Conservation (phyloP, 2,113 vertebrate genomes). For the Telmatochromis sp. region DNA sequence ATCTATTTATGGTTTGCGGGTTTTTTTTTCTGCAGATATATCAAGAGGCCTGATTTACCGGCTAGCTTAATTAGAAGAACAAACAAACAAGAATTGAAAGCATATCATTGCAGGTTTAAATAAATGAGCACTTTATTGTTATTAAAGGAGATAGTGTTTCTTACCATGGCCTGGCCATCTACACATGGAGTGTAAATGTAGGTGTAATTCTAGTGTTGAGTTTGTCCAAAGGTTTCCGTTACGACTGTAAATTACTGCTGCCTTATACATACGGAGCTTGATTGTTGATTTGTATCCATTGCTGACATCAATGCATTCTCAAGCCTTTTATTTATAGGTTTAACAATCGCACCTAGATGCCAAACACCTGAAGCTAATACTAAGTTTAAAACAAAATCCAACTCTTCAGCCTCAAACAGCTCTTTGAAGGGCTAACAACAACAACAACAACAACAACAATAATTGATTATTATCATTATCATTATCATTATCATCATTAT, state of each 20-base stretch:
- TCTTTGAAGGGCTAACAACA: background rate
- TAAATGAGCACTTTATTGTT: background rate
- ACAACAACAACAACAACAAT: accelerated
- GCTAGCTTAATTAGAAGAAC: background rate
- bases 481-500: background rate
- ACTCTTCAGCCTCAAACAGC: background rate
- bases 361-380: background rate
- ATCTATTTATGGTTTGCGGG: accelerated
- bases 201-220: background rate
- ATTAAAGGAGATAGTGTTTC: background rate
- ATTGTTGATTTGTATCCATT: background rate
- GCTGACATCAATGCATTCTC: background rate
- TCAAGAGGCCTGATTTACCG: accelerated
- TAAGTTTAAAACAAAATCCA: background rate
- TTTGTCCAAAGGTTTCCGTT: accelerated
- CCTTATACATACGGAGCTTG: background rate
- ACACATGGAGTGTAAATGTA: background rate
- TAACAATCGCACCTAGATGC: accelerated
- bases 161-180: background rate
- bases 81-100: background rate
- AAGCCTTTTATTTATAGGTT: background rate
- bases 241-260: accelerated
- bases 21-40: background rate
- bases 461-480: too few species aligned
- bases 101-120: background rate